phyloP scores from a whole-genome alignment of 2,888 invertebrate species.

The Allygus modestus region DNA sequence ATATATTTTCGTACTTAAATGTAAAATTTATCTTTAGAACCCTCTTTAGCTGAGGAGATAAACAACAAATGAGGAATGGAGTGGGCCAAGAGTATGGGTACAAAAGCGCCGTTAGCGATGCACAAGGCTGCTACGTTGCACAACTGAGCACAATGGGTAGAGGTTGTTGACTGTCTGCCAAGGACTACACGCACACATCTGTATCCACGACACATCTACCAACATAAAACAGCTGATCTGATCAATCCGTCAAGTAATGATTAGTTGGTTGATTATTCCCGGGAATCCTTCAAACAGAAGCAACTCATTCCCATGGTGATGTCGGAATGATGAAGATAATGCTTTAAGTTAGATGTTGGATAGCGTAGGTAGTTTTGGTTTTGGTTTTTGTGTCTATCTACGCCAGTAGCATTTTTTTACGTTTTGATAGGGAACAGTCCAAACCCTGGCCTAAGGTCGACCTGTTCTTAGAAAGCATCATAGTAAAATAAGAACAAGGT shows the following conservation, averaged over 20 bases:
- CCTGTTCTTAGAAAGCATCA: too few species aligned
- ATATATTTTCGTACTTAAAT: too few species aligned
- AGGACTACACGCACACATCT: constrained; percentile 24
- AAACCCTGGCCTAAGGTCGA: too few species aligned
- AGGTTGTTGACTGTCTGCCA: constrained; percentile 33
- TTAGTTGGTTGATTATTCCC: not conserved
- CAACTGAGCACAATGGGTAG: constrained; percentile 12
- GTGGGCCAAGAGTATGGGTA: constrained; percentile 36
- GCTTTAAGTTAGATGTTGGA: too few species aligned
- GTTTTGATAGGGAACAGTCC: too few species aligned
- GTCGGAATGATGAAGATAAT: too few species aligned
- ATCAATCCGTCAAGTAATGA: not conserved
- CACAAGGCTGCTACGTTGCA: not conserved
- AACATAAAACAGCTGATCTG: constrained; percentile 11
- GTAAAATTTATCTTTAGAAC: too few species aligned
- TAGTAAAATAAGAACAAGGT: too few species aligned
- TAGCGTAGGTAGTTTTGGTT: too few species aligned
- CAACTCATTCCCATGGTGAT: too few species aligned
- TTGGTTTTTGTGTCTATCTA: too few species aligned
- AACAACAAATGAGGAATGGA: not conserved
- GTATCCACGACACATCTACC: not conserved
- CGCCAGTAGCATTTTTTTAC: too few species aligned
- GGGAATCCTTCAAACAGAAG: not conserved
- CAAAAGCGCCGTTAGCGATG: constrained; percentile 5
- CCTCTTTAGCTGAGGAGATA: not conserved